phyloP scores from a whole-genome alignment of 2,113 vertebrate genomes.

The Picathartes gymnocephalus region DNA sequence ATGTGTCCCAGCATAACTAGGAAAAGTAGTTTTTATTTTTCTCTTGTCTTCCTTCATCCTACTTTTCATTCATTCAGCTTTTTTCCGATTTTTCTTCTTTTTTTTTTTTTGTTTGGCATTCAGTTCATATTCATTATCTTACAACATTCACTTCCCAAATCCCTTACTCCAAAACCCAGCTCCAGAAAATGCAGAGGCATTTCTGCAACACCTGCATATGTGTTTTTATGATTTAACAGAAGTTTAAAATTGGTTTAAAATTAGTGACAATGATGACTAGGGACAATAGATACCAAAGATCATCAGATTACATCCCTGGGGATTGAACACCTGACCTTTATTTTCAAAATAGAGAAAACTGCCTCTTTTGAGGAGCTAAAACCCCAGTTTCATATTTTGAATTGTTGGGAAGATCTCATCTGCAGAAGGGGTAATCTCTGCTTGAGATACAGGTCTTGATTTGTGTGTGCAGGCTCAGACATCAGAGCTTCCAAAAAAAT shows the following conservation, averaged over 20 bases:
- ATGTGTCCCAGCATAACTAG: neutral
- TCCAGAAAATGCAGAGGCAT: neutral
- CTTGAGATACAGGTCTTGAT: neutral
- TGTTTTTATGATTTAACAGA: neutral
- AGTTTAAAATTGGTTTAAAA: neutral
- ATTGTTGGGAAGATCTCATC: neutral
- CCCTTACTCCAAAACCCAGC: neutral
- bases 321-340: neutral
- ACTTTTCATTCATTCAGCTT: neutral
- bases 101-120: neutral
- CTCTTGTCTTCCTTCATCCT: neutral
- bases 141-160: neutral
- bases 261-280: neutral
- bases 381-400: neutral
- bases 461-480: neutral
- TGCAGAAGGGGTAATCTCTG: neutral
- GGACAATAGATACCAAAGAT: neutral
- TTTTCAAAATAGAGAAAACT: neutral
- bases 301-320: neutral
- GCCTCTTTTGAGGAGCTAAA: neutral
- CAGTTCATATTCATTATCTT: neutral
- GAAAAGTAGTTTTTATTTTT: neutral
- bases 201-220: neutral
- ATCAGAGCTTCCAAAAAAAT: neutral
- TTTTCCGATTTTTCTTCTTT: neutral